Base-by-base conservation (phyloP, 2,113 vertebrate genomes). In the Isichthys henryi region DNA sequence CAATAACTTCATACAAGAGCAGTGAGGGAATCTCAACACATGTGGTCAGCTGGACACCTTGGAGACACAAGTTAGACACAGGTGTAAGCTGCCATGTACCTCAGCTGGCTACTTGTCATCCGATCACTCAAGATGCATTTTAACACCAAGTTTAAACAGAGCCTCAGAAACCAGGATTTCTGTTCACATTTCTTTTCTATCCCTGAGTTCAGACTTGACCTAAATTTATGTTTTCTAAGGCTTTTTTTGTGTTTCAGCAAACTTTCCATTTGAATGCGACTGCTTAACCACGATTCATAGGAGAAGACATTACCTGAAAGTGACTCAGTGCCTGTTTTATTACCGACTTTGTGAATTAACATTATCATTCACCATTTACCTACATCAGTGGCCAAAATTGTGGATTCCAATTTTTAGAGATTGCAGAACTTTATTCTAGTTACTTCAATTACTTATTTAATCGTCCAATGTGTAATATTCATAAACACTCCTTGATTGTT, bases 291-390 rank as follows among this genome's bases (percentile, higher is more conserved):
- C 88, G 88, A 89, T 93, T 93, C 93, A 91, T 66, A 92, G 91
- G 91, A 89, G 88, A 93, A 92, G 93, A 92, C 94, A 91, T 94
- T 91, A 93, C 91, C 88, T 90, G 77, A 90, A 91, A 89, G 92
- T 93, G 94, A 93, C 92, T 91, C 92, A 77, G 91, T 92, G 93
- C 92, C 91, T 70, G 39, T 21, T 39, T 83, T 8, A 62, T n/a
- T 27, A 46, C 21, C 0, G 21, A 13, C 53, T 9, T 17, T 45
- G 11, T 23, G 27, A 88, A 23, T 88, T 88, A 43, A 6, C 48
- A 35, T 35, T n/a, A 49, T 7, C 15, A 31, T 70, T 70, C 62
- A 70, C 62, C 27, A 31, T 70, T 70, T 27, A 19, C 15, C 56
- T 62, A 62, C 56, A n/a, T n/a, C 56, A 62, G 56, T 62, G 23